Base-by-base conservation (phyloP, 1,140 invertebrate genomes). In the Zaprionus lachaisei region DNA sequence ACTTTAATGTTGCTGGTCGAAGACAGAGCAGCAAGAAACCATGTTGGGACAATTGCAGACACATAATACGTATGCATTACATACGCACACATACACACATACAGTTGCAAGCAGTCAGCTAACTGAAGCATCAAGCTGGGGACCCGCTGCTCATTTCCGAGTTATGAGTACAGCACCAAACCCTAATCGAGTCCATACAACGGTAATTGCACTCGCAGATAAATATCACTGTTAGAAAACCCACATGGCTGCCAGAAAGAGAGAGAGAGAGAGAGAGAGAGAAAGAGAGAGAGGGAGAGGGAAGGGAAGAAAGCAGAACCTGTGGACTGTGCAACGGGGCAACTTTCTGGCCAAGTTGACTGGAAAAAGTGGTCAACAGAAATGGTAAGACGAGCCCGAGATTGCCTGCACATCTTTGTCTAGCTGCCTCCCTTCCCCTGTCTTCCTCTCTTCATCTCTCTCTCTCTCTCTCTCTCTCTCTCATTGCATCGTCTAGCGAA, bases 161-260 rank as follows among this genome's bases (percentile, higher is more conserved):
- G 81, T 87, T 89, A 86, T 86, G 81, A 83, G 83, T 79, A 77
- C 78, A 78, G 74, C 84, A 83, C 55, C 84, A 68, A 80, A 84
- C 84, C 83, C 83, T 89, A 87, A 87, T 89, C 83, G 83, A 87
- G 83, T 77, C 71, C 83, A 87, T 87, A 79, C 84, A 87, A 89
- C 85, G 84, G 81, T 85, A 89, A 89, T 90, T 90, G 81, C 81
- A 81, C 81, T 85, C 41, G 79, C 72, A 77, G 81, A 89, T 90
- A 90, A 89, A 90, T 89, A 89, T 85, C 81, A 89, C 79, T 81
- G 84, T 89, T 89, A 89, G 84, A 90, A 89, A 80, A 87, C 84
- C 85, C 85, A 87, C 85, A 85, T 81, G 81, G 71, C 70, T 72
- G 57, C 60, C 67, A 64, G 55, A 54, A 14, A 61, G 28, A 22